A percentile compares a stretch with the other conserved stretches of the same genome.
Evolutionary conservation across 2,888 invertebrate species (phyloP).

Genomic region (Plemyria rubiginata): DNA sequence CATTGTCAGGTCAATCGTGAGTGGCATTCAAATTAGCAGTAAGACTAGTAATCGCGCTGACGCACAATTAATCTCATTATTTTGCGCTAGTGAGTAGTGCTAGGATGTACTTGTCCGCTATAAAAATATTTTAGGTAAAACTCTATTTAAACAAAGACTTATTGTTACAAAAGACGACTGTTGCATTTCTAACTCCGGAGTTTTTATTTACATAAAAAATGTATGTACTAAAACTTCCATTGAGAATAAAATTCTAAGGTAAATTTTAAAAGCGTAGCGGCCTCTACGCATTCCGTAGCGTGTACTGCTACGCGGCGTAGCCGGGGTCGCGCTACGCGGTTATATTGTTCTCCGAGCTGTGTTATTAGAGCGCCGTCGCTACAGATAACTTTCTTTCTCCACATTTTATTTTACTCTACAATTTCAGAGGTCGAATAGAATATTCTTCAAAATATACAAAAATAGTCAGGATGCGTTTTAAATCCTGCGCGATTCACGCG

Average conservation of each 20-base stretch:
- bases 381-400: slow-evolving; percentile 9
- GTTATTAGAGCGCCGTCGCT: slow-evolving; percentile 11
- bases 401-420: slow-evolving; percentile 6
- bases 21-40: background rate
- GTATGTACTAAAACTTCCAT: background rate
- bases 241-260: slow-evolving; percentile 3
- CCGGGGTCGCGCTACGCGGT: slow-evolving; percentile 15
- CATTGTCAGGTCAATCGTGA: background rate
- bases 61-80: too few species aligned
- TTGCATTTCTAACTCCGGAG: background rate
- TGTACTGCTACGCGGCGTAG: slow-evolving; percentile 22
- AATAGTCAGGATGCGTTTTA: background rate
- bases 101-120: too few species aligned
- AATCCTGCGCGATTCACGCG: background rate
- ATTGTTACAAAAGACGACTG: background rate
- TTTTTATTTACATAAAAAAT: background rate
- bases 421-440: background rate
- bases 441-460: background rate
- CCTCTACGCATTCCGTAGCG: slow-evolving; percentile 23
- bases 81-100: too few species aligned
- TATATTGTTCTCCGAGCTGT: slow-evolving; percentile 17
- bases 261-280: slow-evolving; percentile 20
- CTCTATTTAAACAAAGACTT: background rate
- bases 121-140: background rate
- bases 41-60: too few species aligned